Conservation (phyloP, 2,797 vertebrate species). For the Cheirogaleus major region DNA sequence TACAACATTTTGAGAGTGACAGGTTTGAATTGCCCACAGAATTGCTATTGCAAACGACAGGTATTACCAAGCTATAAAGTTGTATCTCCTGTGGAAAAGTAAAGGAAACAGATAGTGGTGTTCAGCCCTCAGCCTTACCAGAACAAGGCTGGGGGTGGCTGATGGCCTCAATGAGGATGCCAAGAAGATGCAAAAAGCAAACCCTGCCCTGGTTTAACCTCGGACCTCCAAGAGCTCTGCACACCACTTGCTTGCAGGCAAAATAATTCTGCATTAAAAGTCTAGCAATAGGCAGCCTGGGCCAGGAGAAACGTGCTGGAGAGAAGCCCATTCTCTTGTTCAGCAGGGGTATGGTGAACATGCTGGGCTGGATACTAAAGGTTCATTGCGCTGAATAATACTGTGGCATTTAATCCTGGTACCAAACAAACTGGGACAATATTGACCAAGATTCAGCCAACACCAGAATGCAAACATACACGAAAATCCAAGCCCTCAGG, state of each 20-base stretch:
- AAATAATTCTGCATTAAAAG: background rate
- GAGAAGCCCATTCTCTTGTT: background rate
- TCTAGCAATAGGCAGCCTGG: background rate
- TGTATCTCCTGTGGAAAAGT: background rate
- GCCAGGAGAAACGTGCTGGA: background rate
- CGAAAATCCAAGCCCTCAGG: background rate
- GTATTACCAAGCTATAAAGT: accelerated
- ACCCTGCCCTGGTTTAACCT: background rate
- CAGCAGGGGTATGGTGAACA: accelerated
- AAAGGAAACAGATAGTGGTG: background rate
- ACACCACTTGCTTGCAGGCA: background rate
- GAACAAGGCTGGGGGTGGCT: background rate
- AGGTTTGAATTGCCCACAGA: background rate
- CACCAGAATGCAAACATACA: conserved; percentile 18
- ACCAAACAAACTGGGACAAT: conserved; percentile 17
- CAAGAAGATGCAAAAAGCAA: background rate
- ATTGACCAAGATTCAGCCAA: conserved; percentile 35
- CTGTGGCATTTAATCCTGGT: conserved; percentile 5
- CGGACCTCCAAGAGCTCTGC: background rate
- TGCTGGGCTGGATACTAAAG: background rate
- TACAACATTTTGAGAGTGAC: background rate
- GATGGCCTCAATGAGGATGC: background rate
- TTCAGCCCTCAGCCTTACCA: background rate
- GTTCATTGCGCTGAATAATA: conserved; percentile 33
- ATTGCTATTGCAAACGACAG: background rate